These are phyloP conservation scores for Pseudoips prasinana DNA, from an alignment of 2,888 invertebrate genomes.

Conservation along the genomic window DNA sequence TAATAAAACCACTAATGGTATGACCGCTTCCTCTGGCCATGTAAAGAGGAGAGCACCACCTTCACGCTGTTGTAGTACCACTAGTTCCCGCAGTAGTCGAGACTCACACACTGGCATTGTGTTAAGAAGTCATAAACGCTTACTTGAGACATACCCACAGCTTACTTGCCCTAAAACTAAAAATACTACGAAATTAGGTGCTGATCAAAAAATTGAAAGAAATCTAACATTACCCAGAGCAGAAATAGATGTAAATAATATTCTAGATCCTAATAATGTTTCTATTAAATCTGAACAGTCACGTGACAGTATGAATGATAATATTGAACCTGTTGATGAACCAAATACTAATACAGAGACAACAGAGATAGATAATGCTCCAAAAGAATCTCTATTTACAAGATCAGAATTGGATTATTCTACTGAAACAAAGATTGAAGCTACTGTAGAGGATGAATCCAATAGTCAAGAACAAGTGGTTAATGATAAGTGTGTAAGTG, in stretches of 20 bases:
- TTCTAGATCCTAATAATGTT: constrained; percentile 46
- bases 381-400: constrained; percentile 65
- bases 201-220: constrained; percentile 55
- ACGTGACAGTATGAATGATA: constrained; percentile 41
- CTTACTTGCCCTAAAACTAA: constrained; percentile 55
- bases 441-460: constrained; percentile 37
- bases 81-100: constrained; percentile 75
- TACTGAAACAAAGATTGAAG: constrained; percentile 41
- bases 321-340: constrained; percentile 39
- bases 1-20: constrained; percentile 48
- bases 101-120: constrained; percentile 81
- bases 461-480: constrained; percentile 52
- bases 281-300: constrained; percentile 48
- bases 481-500: constrained; percentile 55
- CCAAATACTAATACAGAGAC: constrained; percentile 44
- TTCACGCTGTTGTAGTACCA: constrained; percentile 67
- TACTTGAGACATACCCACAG: constrained; percentile 60
- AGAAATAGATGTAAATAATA: constrained; percentile 54
- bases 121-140: constrained; percentile 83
- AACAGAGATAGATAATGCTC: constrained; percentile 52
- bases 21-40: constrained; percentile 53
- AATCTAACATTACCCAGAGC: constrained; percentile 53
- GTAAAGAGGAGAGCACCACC: constrained; percentile 52
- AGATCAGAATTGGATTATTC: constrained; percentile 42
- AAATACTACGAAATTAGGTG: constrained; percentile 45